phyloP scores from a whole-genome alignment of 2,888 invertebrate genomes.

The Cheilosia urbana region DNA sequence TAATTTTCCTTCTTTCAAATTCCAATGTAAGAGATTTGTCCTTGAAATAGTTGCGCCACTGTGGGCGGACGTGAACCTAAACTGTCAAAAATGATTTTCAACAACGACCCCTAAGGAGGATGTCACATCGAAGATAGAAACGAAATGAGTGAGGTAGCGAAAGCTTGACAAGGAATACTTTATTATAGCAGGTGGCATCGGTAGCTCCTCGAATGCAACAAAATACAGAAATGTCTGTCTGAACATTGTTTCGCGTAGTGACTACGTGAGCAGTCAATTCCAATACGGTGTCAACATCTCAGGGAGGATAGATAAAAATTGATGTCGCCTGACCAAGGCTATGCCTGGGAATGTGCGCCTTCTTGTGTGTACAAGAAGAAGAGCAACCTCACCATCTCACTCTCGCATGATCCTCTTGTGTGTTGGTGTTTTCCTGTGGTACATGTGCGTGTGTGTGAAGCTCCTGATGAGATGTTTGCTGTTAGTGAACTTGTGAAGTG shows the following conservation, averaged over 20 bases:
- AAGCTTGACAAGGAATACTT: neutral
- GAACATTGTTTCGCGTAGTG: slow-evolving; percentile 30
- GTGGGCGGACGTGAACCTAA: neutral
- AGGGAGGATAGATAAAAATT: slow-evolving; percentile 42
- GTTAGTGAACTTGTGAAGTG: slow-evolving; percentile 72
- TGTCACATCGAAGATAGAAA: neutral
- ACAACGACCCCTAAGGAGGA: slow-evolving; percentile 2
- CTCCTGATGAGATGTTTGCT: slow-evolving; percentile 68
- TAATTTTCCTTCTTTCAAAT: slow-evolving; percentile 23
- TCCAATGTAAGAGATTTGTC: slow-evolving; percentile 34
- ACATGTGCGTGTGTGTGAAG: slow-evolving; percentile 19
- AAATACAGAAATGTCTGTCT: neutral
- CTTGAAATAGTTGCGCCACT: slow-evolving; percentile 27
- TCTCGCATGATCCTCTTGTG: slow-evolving; percentile 3
- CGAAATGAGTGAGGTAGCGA: neutral
- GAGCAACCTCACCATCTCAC: neutral
- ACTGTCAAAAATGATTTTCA: slow-evolving; percentile 27
- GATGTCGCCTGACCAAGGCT: slow-evolving; percentile 51
- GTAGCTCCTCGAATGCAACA: slow-evolving; percentile 1
- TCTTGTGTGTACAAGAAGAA: neutral
- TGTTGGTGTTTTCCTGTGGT: slow-evolving; percentile 25
- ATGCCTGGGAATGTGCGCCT: slow-evolving; percentile 30
- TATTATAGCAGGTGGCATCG: neutral
- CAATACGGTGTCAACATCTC: slow-evolving; percentile 39
- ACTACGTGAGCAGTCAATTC: slow-evolving; percentile 43